Conservation (phyloP, 2,113 vertebrate genomes). For the Atrichornis clamosus region DNA sequence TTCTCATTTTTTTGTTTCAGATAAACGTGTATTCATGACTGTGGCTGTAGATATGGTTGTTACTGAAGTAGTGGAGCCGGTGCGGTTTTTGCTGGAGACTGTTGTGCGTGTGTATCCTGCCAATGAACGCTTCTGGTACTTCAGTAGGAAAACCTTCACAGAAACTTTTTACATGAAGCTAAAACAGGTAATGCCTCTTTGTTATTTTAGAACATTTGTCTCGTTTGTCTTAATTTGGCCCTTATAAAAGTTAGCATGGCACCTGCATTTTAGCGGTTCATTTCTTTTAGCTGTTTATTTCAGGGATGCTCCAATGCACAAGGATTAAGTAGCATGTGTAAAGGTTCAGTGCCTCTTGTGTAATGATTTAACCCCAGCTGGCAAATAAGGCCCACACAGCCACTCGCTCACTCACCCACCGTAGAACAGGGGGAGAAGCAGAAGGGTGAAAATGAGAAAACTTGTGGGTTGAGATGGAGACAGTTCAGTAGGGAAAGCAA, state of each 20-base stretch:
- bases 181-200: slow-evolving; percentile 81
- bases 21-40: slow-evolving; percentile 93
- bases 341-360: not conserved
- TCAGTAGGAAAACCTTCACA: slow-evolving; percentile 94
- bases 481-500: not conserved
- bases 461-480: not conserved
- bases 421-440: not conserved
- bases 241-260: not conserved
- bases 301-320: not conserved
- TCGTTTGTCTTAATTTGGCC: not conserved
- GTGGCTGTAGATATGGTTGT: slow-evolving; percentile 97
- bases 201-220: not conserved
- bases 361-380: not conserved
- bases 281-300: not conserved
- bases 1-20: slow-evolving; percentile 57
- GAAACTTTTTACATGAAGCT: slow-evolving; percentile 94
- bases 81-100: slow-evolving; percentile 91
- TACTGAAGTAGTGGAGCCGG: slow-evolving; percentile 92
- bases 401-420: not conserved
- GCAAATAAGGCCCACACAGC: not conserved
- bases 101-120: slow-evolving; percentile 90
- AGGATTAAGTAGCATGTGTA: not conserved
- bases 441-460: not conserved
- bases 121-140: slow-evolving; percentile 98
- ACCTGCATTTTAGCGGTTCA: not conserved